phyloP scores from a whole-genome alignment of 1,140 invertebrate species.

The Muscidifurax raptorellus region DNA sequence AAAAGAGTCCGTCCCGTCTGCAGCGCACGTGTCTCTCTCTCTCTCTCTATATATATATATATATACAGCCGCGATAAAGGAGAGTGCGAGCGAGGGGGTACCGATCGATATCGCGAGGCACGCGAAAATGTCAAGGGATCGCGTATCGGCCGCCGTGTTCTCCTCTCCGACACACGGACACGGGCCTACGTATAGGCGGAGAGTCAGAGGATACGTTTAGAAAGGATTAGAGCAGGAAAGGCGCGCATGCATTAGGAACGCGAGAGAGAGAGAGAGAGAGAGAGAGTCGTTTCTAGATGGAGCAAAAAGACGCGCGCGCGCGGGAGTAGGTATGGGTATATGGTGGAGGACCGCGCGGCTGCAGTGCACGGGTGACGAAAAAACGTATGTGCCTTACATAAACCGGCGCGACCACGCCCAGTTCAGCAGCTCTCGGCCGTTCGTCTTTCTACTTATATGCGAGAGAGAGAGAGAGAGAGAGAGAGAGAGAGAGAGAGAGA shows the following conservation, averaged over 20 bases:
- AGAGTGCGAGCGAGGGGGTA: slow-evolving; percentile 32
- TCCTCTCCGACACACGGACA: not conserved
- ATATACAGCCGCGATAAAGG: slow-evolving; percentile 1
- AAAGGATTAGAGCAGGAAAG: slow-evolving; percentile 44
- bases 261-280: not conserved
- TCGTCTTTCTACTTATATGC: slow-evolving; percentile 14
- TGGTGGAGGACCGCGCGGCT: not conserved
- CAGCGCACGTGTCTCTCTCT: not conserved
- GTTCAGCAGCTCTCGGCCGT: not conserved
- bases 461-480: not conserved
- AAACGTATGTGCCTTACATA: slow-evolving; percentile 53
- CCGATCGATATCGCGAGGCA: slow-evolving; percentile 46
- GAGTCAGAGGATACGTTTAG: slow-evolving; percentile 41
- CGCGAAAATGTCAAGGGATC: slow-evolving; percentile 47
- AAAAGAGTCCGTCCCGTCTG: no score
- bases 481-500: not conserved
- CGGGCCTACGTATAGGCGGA: not conserved
- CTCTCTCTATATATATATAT: no score
- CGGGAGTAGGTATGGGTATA: not conserved
- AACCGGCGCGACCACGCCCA: slow-evolving; percentile 46
- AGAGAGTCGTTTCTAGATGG: not conserved
- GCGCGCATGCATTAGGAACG: slow-evolving; percentile 38
- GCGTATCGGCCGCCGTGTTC: slow-evolving; percentile 32
- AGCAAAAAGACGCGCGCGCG: not conserved
- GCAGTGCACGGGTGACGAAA: slow-evolving; percentile 46